Percentiles rank a stretch among this genome's conserved stretches.
Evolutionary conservation across 2,888 invertebrate species (phyloP).

Genomic region (Mesochorus sp.): DNA sequence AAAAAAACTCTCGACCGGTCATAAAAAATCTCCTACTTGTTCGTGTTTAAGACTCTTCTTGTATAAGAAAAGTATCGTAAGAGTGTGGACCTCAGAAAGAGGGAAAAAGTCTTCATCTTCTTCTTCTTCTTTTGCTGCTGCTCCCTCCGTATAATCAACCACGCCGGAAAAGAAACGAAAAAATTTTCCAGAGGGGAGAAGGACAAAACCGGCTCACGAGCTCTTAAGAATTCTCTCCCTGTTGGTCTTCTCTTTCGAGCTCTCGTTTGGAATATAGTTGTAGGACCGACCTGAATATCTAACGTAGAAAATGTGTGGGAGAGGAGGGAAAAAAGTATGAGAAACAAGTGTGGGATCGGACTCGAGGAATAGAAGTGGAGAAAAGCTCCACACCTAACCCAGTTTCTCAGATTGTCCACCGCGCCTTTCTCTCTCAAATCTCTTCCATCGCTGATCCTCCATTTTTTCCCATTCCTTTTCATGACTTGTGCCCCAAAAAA

Average conservation of each 20-base stretch:
- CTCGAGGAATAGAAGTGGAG: conserved; percentile 1
- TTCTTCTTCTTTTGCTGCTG: conserved; percentile 1
- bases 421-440: conserved; percentile 3
- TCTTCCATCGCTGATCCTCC: too few relatives aligned
- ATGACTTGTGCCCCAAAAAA: too few relatives aligned
- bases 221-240: conserved; percentile 32
- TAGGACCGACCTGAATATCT: conserved; percentile 59
- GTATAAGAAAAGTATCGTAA: conserved; percentile 23
- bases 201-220: conserved; percentile 38
- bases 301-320: conserved; percentile 34
- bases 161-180: conserved; percentile 35
- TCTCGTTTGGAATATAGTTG: conserved; percentile 49
- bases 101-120: conserved; percentile 16
- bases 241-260: conserved; percentile 29
- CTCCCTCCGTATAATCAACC: conserved; percentile 50
- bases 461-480: too few relatives aligned
- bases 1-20: conserved; percentile 48
- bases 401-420: conserved; percentile 37
- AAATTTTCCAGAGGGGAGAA: conserved; percentile 38
- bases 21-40: conserved; percentile 37
- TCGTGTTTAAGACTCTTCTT: conserved; percentile 22
- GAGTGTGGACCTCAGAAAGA: neutral
- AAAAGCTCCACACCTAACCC: conserved; percentile 39
- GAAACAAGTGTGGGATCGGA: conserved; percentile 26
- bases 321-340: neutral